Base-by-base conservation (phyloP, 2,113 vertebrate genomes). In the Parus major region DNA sequence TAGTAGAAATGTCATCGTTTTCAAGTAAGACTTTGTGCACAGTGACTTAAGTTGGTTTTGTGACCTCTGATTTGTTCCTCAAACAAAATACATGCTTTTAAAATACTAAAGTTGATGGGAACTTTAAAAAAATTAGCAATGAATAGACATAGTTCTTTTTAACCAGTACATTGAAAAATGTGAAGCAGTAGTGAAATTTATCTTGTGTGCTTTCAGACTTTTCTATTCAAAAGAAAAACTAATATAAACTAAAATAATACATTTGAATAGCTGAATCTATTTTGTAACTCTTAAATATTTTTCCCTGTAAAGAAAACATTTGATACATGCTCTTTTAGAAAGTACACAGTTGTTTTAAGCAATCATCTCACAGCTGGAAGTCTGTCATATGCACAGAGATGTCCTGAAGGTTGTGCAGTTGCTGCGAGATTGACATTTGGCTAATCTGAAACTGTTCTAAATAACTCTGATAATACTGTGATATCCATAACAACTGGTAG, bases 371-470 rank as follows among this genome's bases (percentile, higher is more conserved):
- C 50, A 86, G 27, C 0, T 73, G 42, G 10, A 64, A 52, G 29
- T 69, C 75, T 96, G 71, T 85, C 68, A 56, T 65, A 59, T 33
- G 50, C 65, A 82, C 52, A 82, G 46, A 88, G 50, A 91, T 95
- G 90, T 94, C 82, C 90, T 93, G 82, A 80, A 94, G 71, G 95
- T 93, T 95, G 66, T 79, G 66, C 70, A 77, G 73, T 94, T 89
- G 57, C 61, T 88, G 57, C 1, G 15, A 96, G 93, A 95, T 66
- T 96, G 95, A 96, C 94, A 95, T 95, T 96, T 96, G 93, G 60
- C 94, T 97, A 92, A 97, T 95, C 92, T 94, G 66, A 94, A 82
- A 88, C 90, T 83, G 53, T 95, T 96, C 52, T 56, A 88, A 95
- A 82, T 93, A 95, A 91, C 87, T 90, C 25, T 90, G 94, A 97